Evolutionary conservation across 1,140 invertebrate species (phyloP), one percentile per base, ranked within the genome.

Genomic region (Charaxes varanes): DNA sequence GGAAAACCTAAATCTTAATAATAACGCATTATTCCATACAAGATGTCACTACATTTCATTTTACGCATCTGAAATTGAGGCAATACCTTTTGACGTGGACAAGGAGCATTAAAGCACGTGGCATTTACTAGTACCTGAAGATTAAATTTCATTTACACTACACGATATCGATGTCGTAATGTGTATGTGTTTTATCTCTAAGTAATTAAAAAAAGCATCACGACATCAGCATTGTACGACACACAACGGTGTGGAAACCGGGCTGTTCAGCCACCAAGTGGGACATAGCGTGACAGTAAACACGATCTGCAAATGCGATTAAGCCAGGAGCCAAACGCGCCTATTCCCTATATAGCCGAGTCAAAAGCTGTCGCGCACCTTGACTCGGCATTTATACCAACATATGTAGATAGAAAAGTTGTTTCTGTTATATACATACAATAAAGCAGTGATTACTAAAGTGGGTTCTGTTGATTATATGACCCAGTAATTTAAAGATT

Each of bases 341-440:
- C 45, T 45, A 44, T 55, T 62, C 72, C 66, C 57, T 78, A 69
- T 74, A 72, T 64, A 70, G 67, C 41, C 45, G 56, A 49, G 47
- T 76, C 61, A 74, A 82, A 79, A 82, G 74, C 74, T 70, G 60
- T 54, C 46, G 49, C 45, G 48, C 62, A 66, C 78, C 78, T 82
- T 79, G 78, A 82, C 78, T 66, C 52, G 63, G 49, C 53, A 41
- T 54, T 47, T 54, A 53, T 59, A 47, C 22, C 36, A 14, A 23
- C 26, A 31, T 41, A 48, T 48, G 45, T 38, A 41, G 44, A 51
- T 57, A 70, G 65, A 67, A 49, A 59, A 57, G 36, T 78, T 67
- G 68, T 73, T 78, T 81, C 73, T 77, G 61, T 62, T 74, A 81
- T 74, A 72, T 79, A 81, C 71, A 79, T 49, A 79, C 69, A 81